Evolutionary conservation across 2,797 vertebrate genomes (phyloP).

Genomic region (Holocentrus rufus): DNA sequence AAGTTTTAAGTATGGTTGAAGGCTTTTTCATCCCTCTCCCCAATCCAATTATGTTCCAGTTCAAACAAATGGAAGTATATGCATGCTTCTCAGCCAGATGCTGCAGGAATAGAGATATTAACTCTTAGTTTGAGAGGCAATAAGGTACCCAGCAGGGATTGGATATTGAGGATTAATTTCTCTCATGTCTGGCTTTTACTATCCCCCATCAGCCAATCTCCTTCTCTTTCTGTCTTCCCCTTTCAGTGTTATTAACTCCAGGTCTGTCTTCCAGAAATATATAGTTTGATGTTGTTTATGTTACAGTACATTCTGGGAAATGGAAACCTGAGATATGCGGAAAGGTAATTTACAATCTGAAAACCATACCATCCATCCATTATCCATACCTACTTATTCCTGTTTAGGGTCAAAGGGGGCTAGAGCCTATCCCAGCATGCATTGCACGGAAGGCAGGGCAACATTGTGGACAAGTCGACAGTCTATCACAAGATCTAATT

Average conservation of each 20-base stretch:
- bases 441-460: too few species aligned
- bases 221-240: conserved; percentile 52
- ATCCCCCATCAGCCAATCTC: conserved; percentile 59
- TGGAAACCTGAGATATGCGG: conserved; percentile 6
- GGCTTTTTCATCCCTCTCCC: conserved; percentile 78
- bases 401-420: too few species aligned
- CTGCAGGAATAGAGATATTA: conserved; percentile 81
- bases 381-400: too few species aligned
- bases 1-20: conserved; percentile 78
- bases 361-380: not conserved
- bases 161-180: conserved; percentile 83
- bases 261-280: conserved; percentile 48
- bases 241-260: conserved; percentile 61
- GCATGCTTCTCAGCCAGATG: conserved; percentile 79
- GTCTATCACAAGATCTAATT: too few species aligned
- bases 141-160: conserved; percentile 82
- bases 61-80: conserved; percentile 79
- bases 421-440: too few species aligned
- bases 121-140: conserved; percentile 81
- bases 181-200: conserved; percentile 75
- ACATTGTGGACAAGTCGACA: too few species aligned
- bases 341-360: conserved; percentile 10
- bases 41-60: conserved; percentile 82
- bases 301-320: conserved; percentile 26
- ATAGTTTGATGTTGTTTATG: conserved; percentile 41